A percentile compares a stretch with the other conserved stretches of the same genome.
Conservation (phyloP, 2,888 invertebrate species). For the Agrochola lychnidis region DNA sequence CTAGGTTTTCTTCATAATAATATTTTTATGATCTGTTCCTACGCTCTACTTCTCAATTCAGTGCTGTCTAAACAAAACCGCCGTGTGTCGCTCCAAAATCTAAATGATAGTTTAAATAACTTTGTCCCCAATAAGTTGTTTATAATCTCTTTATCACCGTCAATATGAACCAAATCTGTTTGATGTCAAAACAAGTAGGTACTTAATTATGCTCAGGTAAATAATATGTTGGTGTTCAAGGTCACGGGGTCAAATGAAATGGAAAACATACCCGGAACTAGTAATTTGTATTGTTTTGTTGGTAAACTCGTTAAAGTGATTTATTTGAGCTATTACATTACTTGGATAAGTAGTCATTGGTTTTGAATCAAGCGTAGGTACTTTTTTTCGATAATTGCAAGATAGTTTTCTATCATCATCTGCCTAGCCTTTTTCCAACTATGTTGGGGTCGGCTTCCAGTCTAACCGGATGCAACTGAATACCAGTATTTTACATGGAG, state of each 20-base stretch:
- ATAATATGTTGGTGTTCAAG: conserved; percentile 2
- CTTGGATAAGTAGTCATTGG: not conserved
- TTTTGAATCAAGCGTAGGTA: too few relatives aligned
- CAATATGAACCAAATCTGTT: not conserved
- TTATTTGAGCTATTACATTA: conserved; percentile 4
- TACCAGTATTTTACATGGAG: too few relatives aligned
- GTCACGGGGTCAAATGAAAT: conserved; percentile 12
- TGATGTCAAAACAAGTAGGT: not conserved
- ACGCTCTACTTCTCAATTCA: not conserved
- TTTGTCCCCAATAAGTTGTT: conserved; percentile 27
- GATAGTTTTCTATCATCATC: too few relatives aligned
- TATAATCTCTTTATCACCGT: conserved; percentile 33
- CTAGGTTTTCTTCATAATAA: not conserved
- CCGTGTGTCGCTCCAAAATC: conserved; percentile 25
- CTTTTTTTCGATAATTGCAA: too few relatives aligned
- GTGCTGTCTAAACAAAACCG: not conserved
- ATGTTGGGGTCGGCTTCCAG: too few relatives aligned
- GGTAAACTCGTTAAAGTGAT: not conserved
- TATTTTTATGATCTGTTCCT: not conserved
- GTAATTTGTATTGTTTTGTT: conserved; percentile 28
- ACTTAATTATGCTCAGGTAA: not conserved
- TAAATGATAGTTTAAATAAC: conserved; percentile 9
- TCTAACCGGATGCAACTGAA: too few relatives aligned
- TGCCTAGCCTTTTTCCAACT: too few relatives aligned
- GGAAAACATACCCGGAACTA: not conserved